phyloP scores from a whole-genome alignment of 1,140 invertebrate genomes.

The Scaptomyza graminum region DNA sequence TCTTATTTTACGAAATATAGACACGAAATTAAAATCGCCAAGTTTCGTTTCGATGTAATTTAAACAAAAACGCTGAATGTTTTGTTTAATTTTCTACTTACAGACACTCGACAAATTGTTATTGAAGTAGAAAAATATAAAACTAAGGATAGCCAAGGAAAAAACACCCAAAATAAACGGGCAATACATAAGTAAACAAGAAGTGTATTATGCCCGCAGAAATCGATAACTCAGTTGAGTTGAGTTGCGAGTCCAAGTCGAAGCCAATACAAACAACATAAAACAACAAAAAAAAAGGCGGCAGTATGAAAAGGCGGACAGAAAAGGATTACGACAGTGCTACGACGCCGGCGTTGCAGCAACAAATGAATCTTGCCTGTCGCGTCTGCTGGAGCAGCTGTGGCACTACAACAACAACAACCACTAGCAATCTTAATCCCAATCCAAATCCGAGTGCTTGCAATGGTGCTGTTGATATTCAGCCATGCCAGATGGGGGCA shows the following conservation, averaged over 20 bases:
- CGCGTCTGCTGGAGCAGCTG: conserved; percentile 72
- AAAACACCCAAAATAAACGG: conserved; percentile 1
- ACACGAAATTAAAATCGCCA: no score
- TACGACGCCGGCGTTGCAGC: conserved; percentile 68
- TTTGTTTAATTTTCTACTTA: conserved; percentile 35
- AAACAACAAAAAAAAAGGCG: conserved; percentile 22
- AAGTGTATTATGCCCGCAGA: conserved; percentile 60
- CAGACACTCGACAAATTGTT: conserved; percentile 26
- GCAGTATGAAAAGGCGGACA: conserved; percentile 63
- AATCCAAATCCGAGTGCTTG: not conserved
- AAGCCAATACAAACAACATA: conserved; percentile 41
- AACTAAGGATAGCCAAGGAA: conserved; percentile 13
- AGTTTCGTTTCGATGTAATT: not conserved
- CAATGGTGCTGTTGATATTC: conserved; percentile 42
- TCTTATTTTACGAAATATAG: no score
- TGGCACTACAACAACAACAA: not conserved
- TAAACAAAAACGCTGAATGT: conserved; percentile 10
- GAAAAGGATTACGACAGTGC: conserved; percentile 73
- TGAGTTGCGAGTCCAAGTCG: conserved; percentile 19
- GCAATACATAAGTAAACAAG: conserved; percentile 15
- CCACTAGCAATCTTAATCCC: no score
- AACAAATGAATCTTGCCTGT: conserved; percentile 79
- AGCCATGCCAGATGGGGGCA: not conserved
- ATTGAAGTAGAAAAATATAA: conserved; percentile 1
- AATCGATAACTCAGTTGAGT: conserved; percentile 44